Conservation (phyloP, 2,797 vertebrate species). For the Sebastes trivittatus region DNA sequence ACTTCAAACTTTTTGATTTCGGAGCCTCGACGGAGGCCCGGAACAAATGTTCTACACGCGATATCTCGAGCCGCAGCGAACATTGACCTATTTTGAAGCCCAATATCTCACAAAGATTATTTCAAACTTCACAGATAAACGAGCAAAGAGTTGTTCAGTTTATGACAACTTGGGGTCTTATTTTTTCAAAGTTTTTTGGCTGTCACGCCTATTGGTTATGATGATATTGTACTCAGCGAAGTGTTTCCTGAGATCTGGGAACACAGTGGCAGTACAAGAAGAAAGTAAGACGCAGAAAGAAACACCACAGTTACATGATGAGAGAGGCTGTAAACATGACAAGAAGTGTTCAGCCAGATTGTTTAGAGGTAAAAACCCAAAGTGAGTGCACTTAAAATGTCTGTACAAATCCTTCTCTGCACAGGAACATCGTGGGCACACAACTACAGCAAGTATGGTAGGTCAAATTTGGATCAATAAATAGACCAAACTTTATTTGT, state of each 20-base stretch:
- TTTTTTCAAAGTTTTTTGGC: background rate
- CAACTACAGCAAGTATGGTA: background rate
- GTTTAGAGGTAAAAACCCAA: background rate
- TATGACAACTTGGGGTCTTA: background rate
- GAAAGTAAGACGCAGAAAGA: background rate
- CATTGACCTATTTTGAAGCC: slow-evolving; percentile 17
- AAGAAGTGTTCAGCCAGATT: background rate
- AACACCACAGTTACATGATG: background rate
- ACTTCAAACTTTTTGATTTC: slow-evolving; percentile 29
- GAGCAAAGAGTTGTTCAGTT: background rate
- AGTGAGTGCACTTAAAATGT: background rate
- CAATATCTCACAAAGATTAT: background rate
- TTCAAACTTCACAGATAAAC: background rate
- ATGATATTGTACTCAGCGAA: background rate
- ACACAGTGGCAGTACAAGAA: background rate
- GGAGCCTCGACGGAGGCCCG: slow-evolving; percentile 27
- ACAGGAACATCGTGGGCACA: background rate
- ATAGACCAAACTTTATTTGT: background rate
- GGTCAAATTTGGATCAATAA: background rate
- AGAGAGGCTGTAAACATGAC: background rate
- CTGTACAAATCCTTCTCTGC: background rate
- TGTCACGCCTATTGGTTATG: background rate
- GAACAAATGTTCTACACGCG: slow-evolving; percentile 19
- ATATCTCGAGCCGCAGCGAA: slow-evolving; percentile 14
- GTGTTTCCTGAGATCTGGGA: background rate